Conservation (phyloP, 2,797 vertebrate genomes). For the Gallinago nigripennis region DNA sequence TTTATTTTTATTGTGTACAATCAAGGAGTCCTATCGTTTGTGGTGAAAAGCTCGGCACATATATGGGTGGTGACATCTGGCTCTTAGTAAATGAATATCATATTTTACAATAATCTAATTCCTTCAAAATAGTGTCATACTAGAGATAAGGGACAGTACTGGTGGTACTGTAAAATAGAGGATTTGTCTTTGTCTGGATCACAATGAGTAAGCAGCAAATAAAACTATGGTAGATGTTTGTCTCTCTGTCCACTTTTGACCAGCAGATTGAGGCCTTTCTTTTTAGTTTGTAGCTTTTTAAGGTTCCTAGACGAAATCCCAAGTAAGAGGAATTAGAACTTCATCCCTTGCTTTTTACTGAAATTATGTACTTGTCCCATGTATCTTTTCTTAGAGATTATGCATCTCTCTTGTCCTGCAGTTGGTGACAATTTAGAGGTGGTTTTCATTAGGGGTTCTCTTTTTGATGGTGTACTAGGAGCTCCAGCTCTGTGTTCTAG, state of each 20-base stretch:
- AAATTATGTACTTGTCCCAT: not conserved
- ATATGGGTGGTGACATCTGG: not conserved
- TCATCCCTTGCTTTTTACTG: not conserved
- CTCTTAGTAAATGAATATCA: not conserved
- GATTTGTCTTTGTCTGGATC: not conserved
- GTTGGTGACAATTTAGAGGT: not conserved
- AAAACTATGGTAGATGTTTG: not conserved
- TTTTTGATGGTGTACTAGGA: not conserved
- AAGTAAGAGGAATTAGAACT: not conserved
- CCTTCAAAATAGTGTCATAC: not conserved
- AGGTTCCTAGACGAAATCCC: not conserved
- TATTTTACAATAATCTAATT: not conserved
- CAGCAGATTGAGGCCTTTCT: not conserved
- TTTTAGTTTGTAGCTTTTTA: not conserved
- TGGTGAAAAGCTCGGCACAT: not conserved
- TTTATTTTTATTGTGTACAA: not conserved
- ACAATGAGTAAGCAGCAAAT: not conserved
- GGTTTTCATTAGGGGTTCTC: not conserved
- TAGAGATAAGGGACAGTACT: not conserved
- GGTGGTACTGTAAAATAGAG: not conserved
- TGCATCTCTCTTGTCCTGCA: not conserved
- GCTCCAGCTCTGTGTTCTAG: not conserved
- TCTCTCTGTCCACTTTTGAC: not conserved
- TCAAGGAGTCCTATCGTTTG: not conserved
- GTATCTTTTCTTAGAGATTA: not conserved